These are phyloP conservation scores for Fabriciana adippe DNA, from an alignment of 2,888 invertebrate genomes.

Conservation along the genomic window DNA sequence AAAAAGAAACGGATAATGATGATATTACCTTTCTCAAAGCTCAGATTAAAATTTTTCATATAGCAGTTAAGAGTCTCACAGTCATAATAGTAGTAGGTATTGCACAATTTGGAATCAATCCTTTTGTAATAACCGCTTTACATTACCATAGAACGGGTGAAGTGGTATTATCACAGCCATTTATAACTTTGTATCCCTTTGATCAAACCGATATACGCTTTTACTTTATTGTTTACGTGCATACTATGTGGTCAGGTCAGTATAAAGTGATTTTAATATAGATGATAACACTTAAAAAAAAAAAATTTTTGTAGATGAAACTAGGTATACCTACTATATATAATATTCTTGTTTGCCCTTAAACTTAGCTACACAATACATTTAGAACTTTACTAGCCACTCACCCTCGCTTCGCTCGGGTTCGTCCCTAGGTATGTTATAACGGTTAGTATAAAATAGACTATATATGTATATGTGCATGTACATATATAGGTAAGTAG, in stretches of 20 bases:
- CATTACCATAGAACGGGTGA: constrained; percentile 48
- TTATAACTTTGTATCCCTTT: constrained; percentile 55
- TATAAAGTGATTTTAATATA: background rate
- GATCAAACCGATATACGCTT: constrained; percentile 46
- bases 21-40: constrained; percentile 13
- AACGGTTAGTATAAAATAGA: too few species aligned
- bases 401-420: too few species aligned
- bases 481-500: too few species aligned
- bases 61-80: constrained; percentile 12
- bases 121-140: constrained; percentile 1
- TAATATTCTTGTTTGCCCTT: too few species aligned
- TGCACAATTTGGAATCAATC: constrained; percentile 21
- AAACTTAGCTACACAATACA: too few species aligned
- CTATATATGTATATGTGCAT: too few species aligned
- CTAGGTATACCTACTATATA: too few species aligned
- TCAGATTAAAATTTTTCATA: constrained; percentile 18
- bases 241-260: constrained; percentile 52
- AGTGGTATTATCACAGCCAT: constrained; percentile 51
- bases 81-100: constrained; percentile 3
- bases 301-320: too few species aligned
- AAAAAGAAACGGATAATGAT: background rate
- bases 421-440: too few species aligned
- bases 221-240: constrained; percentile 51
- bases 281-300: too few species aligned
- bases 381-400: too few species aligned